phyloP scores from a whole-genome alignment of 2,113 vertebrate genomes.

The Glaucidium brasilianum region DNA sequence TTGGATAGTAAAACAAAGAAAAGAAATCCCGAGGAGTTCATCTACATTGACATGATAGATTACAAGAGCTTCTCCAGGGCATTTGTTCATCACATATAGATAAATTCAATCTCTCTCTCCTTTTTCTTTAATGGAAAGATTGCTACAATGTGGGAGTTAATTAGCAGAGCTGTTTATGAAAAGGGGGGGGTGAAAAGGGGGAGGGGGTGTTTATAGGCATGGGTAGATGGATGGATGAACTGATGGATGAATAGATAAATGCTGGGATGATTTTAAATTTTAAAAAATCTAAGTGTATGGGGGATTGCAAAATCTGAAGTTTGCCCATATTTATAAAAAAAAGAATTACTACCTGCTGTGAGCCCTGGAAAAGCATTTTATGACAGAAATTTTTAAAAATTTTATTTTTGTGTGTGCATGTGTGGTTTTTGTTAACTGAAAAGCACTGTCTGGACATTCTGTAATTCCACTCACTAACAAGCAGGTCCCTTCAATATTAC shows the following conservation, averaged over 20 bases:
- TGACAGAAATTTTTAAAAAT: no score
- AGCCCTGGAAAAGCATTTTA: not conserved
- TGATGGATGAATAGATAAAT: not conserved
- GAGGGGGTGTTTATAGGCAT: not conserved
- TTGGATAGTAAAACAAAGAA: slow-evolving; percentile 58
- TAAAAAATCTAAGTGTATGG: not conserved
- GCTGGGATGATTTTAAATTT: not conserved
- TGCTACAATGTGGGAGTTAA: slow-evolving; percentile 57
- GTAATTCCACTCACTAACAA: not conserved
- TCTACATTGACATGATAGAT: slow-evolving; percentile 48
- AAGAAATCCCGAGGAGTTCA: slow-evolving; percentile 58
- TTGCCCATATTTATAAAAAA: not conserved
- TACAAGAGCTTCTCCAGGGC: slow-evolving; percentile 53
- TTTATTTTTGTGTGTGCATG: not conserved
- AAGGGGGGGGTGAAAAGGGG: not conserved
- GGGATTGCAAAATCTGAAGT: not conserved
- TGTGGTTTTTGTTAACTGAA: not conserved
- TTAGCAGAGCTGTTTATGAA: slow-evolving; percentile 66
- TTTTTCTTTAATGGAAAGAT: slow-evolving; percentile 25
- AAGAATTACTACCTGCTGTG: not conserved
- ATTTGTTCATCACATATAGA: slow-evolving; percentile 66
- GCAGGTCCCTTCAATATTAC: not conserved
- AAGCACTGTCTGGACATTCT: not conserved
- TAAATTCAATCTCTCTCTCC: slow-evolving; percentile 57
- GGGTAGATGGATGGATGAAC: not conserved